Conservation (phyloP, 2,888 invertebrate species). For the Tiliacea citrago region DNA sequence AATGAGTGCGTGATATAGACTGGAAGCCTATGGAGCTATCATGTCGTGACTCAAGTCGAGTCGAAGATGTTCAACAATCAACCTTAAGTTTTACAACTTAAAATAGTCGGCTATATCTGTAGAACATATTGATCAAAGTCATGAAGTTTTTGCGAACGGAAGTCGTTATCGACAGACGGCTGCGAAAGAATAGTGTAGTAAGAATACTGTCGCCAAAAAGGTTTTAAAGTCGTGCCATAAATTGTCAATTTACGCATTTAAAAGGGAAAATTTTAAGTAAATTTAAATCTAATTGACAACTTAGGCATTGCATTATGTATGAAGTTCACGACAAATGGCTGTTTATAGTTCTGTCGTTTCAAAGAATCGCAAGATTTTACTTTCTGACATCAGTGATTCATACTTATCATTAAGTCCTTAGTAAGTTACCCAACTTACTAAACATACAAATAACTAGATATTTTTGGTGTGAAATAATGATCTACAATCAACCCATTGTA, state of each 20-base stretch:
- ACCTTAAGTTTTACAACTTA: constrained; percentile 70
- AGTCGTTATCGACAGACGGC: constrained; percentile 20
- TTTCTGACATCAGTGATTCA: not conserved
- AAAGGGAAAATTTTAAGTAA: not conserved
- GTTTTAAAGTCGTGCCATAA: constrained; percentile 24
- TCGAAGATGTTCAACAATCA: constrained; percentile 64
- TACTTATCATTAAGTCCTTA: too few relatives aligned
- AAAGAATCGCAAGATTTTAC: not conserved
- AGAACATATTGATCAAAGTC: constrained; percentile 66
- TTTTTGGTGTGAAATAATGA: too few relatives aligned
- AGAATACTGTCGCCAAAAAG: constrained; percentile 11
- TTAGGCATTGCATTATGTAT: too few relatives aligned
- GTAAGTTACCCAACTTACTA: too few relatives aligned
- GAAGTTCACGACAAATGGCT: too few relatives aligned
- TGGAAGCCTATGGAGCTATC: constrained; percentile 47
- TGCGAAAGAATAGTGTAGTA: constrained; percentile 32
- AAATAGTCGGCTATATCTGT: constrained; percentile 65
- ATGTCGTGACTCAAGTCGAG: constrained; percentile 64
- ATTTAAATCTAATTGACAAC: not conserved
- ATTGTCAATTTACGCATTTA: constrained; percentile 22
- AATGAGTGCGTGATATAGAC: constrained; percentile 63
- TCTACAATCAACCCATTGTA: not conserved
- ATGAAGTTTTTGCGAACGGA: constrained; percentile 52
- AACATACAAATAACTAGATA: too few relatives aligned
- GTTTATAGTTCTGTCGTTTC: too few relatives aligned